Percentiles rank a stretch among this genome's conserved stretches.
These are phyloP conservation scores for Cyphomyrus plagiostoma DNA, from an alignment of 2,113 vertebrate species.

Conservation along the genomic window DNA sequence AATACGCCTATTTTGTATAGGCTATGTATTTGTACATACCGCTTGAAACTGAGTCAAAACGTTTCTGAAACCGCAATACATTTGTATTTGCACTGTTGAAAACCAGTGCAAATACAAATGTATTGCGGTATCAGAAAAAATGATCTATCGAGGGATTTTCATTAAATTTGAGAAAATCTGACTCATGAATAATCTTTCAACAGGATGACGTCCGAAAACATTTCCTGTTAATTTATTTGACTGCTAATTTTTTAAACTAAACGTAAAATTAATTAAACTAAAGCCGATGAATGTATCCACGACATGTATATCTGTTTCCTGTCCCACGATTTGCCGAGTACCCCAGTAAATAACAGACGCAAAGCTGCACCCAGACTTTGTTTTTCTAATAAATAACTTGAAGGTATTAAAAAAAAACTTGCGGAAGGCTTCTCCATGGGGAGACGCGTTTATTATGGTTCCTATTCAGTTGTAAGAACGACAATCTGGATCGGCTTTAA, in stretches of 20 bases:
- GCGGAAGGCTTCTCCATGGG: conserved; percentile 28
- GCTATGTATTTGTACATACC: neutral
- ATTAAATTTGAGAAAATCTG: neutral
- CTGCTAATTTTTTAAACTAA: neutral
- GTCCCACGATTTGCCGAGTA: conserved; percentile 23
- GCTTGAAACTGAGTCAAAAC: neutral
- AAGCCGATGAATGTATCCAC: neutral
- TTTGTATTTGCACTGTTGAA: neutral
- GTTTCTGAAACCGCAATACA: neutral
- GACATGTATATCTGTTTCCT: conserved; percentile 22
- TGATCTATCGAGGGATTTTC: neutral
- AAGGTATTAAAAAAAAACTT: conserved; percentile 27
- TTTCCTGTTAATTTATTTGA: neutral
- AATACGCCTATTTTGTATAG: neutral
- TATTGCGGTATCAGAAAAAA: too few species aligned
- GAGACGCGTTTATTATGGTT: conserved; percentile 42
- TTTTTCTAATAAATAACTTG: conserved; percentile 31
- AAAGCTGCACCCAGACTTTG: conserved; percentile 15
- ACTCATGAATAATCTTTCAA: neutral
- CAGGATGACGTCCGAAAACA: neutral
- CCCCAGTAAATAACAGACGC: conserved; percentile 16
- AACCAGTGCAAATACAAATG: too few species aligned
- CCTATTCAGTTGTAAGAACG: conserved; percentile 45
- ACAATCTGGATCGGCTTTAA: conserved; percentile 40
- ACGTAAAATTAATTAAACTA: neutral